Evolutionary conservation across 64 coral and sea anemone species (phyloP).

Genomic region (Pachyseris speciosa): DNA sequence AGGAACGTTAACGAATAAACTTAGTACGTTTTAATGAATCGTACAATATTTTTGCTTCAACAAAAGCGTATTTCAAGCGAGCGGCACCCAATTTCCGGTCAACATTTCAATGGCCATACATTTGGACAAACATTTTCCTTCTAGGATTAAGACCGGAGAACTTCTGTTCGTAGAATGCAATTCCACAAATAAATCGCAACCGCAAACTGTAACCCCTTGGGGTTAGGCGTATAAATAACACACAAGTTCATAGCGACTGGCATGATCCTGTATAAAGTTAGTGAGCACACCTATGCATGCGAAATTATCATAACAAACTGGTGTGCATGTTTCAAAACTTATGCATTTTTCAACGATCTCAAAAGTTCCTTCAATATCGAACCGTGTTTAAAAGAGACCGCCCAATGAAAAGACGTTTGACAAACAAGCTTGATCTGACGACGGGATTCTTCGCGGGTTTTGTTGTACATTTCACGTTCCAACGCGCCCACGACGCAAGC

Average conservation of each 20-base stretch:
- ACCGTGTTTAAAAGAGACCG: neutral
- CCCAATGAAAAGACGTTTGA: neutral
- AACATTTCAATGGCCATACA: neutral
- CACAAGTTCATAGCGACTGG: neutral
- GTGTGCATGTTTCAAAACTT: neutral
- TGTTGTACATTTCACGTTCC: neutral
- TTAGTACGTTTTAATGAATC: neutral
- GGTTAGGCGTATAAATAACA: neutral
- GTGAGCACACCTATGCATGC: neutral
- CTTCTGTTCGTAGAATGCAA: neutral
- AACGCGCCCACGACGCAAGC: too few relatives aligned
- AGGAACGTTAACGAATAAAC: neutral
- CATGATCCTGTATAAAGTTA: neutral
- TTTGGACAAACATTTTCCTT: neutral
- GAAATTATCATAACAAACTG: neutral
- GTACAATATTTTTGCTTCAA: neutral
- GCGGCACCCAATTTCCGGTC: conserved; percentile 11
- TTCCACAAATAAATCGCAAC: neutral
- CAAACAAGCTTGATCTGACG: neutral
- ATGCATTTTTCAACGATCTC: neutral
- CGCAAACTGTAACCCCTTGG: neutral
- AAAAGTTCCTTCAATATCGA: neutral
- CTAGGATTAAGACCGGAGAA: neutral
- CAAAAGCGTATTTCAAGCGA: neutral
- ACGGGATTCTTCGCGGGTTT: neutral